A percentile compares a stretch with the other conserved stretches of the same genome.
These are phyloP conservation scores for Scophthalmus maximus DNA, from an alignment of 2,113 vertebrate species.

Conservation along the genomic window DNA sequence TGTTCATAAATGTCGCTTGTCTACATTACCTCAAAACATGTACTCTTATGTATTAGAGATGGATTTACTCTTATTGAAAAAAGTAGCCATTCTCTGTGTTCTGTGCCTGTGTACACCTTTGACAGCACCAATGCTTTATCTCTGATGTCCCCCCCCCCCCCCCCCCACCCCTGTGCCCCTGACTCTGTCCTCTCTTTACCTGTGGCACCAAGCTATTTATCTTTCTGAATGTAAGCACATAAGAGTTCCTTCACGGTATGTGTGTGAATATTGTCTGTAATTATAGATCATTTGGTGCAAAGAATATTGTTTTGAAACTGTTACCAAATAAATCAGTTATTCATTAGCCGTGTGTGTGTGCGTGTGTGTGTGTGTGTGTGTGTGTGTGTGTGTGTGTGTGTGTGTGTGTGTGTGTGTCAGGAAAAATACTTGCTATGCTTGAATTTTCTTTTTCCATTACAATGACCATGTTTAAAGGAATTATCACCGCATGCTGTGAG, in stretches of 20 bases:
- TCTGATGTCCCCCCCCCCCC: slow-evolving; percentile 28
- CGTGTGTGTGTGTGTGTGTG: background rate
- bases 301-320: slow-evolving; percentile 62
- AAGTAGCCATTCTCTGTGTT: slow-evolving; percentile 68
- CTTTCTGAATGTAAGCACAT: slow-evolving; percentile 66
- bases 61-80: slow-evolving; percentile 58
- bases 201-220: slow-evolving; percentile 65
- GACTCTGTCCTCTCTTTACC: slow-evolving; percentile 48
- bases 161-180: slow-evolving; percentile 29
- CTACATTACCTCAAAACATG: slow-evolving; percentile 67
- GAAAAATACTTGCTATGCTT: too few relatives aligned
- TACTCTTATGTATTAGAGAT: slow-evolving; percentile 67
- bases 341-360: background rate
- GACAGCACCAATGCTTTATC: slow-evolving; percentile 39
- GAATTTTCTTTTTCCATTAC: background rate
- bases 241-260: slow-evolving; percentile 54
- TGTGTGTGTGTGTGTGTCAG: background rate
- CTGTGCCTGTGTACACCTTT: slow-evolving; percentile 68
- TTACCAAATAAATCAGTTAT: slow-evolving; percentile 77
- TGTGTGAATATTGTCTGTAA: slow-evolving; percentile 76
- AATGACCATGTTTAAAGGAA: too few relatives aligned
- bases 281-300: slow-evolving; percentile 54
- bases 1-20: slow-evolving; percentile 56
- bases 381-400: background rate
- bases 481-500: too few relatives aligned